Base-by-base conservation (phyloP, 1,140 invertebrate genomes). In the Bombus waltoni region DNA sequence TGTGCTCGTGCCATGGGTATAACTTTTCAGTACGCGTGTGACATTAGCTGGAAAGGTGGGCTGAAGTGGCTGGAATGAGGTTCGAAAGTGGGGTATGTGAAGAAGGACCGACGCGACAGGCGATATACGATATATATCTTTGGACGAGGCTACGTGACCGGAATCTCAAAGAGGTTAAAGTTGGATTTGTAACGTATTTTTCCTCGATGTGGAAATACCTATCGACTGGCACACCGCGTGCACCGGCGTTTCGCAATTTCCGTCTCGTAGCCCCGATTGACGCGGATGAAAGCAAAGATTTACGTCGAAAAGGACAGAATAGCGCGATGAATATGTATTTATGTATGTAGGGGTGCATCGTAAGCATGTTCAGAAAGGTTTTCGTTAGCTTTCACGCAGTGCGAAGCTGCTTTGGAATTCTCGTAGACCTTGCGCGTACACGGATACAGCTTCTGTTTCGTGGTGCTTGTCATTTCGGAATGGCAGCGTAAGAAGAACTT, bases 151-250 rank as follows among this genome's bases (percentile, higher is more conserved):
- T 92, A 91, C 91, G 92, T 93, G 92, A 92, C 85, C 82, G 88
- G 92, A 93, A 93, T 93, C 73, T 70, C 62, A 59, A 88, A 82
- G 71, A 89, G 86, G 89, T 93, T 93, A 92, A 91, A 92, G 92
- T 93, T 92, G 86, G 90, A 92, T 92, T 92, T 93, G 91, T 93
- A 92, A 92, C 91, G 91, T 93, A 92, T 93, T 93, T 92, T 92
- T 91, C 90, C 86, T 76, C 85, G 87, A 92, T 83, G 88, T 90
- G 89, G 79, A 89, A 91, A 92, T 92, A 91, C 87, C 89, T 90
- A 91, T 91, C 90, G 90, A 88, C 89, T 90, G 83, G 70, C 70
- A 70, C 80, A 78, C 74, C 72, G 68, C 83, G 89, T 87, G 87
- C 90, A 85, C 72, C 89, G 85, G 66, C 85, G 89, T 87, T 88